Percentiles rank a stretch among this genome's conserved stretches.
Evolutionary conservation across 2,888 invertebrate species (phyloP).

Genomic region (Vesta saturnalis): DNA sequence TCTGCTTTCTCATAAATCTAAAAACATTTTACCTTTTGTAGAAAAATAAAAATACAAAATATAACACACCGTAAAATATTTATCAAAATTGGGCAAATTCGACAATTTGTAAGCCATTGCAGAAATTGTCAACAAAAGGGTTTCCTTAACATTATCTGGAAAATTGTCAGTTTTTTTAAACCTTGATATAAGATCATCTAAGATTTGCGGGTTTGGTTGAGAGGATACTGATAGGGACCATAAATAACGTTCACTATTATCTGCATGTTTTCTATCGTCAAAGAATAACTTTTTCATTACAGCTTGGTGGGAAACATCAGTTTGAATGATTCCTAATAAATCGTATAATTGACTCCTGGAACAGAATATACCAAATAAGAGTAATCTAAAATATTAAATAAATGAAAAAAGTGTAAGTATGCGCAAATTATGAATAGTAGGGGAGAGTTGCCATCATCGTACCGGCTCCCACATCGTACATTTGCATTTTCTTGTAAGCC

Average conservation of each 20-base stretch:
- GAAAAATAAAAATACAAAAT: not conserved
- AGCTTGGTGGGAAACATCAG: conserved; percentile 72
- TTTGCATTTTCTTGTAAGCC: too few relatives aligned
- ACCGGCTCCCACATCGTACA: too few relatives aligned
- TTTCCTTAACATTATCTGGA: conserved; percentile 72
- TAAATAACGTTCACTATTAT: conserved; percentile 74
- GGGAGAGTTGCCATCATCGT: too few relatives aligned
- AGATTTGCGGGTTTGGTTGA: conserved; percentile 69
- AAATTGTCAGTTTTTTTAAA: conserved; percentile 63
- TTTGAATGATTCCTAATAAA: conserved; percentile 76
- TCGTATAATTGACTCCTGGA: conserved; percentile 74
- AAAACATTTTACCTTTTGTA: conserved; percentile 32
- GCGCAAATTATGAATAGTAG: too few relatives aligned
- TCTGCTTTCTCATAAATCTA: conserved; percentile 59
- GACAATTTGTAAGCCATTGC: conserved; percentile 67
- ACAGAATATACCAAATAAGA: too few relatives aligned
- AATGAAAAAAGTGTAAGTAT: too few relatives aligned
- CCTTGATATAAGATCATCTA: conserved; percentile 63
- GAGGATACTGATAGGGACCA: conserved; percentile 77
- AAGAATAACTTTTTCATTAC: conserved; percentile 72
- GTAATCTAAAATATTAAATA: too few relatives aligned
- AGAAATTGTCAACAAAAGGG: conserved; percentile 72
- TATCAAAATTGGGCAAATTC: conserved; percentile 48
- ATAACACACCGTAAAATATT: conserved; percentile 49
- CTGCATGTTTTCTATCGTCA: conserved; percentile 62